Percentiles rank a stretch among this genome's conserved stretches.
phyloP scores from a whole-genome alignment of 2,113 vertebrate genomes.

The Planiliza haematocheilus region DNA sequence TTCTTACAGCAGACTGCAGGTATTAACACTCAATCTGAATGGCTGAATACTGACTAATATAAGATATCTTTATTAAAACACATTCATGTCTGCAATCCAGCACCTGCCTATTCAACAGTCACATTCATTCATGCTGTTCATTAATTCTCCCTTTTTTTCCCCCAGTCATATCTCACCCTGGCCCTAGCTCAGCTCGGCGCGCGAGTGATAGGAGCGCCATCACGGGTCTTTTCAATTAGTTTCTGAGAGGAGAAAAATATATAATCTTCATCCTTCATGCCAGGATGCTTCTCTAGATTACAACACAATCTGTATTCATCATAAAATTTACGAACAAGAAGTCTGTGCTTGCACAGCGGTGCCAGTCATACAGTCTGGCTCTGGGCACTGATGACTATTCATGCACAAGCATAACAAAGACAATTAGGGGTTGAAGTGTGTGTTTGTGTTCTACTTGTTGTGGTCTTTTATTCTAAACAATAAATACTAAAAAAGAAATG shows the following conservation, averaged over 20 bases:
- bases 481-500: slow-evolving; percentile 32
- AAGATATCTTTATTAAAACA: slow-evolving; percentile 76
- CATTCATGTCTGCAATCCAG: slow-evolving; percentile 58
- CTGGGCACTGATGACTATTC: slow-evolving; percentile 51
- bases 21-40: slow-evolving; percentile 69
- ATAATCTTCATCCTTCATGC: slow-evolving; percentile 80
- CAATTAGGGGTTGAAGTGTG: slow-evolving; percentile 53
- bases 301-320: slow-evolving; percentile 76
- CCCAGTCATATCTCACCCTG: slow-evolving; percentile 75
- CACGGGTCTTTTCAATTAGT: slow-evolving; percentile 77
- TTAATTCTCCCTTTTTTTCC: slow-evolving; percentile 65
- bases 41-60: slow-evolving; percentile 64
- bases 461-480: slow-evolving; percentile 49
- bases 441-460: slow-evolving; percentile 43
- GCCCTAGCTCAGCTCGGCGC: slow-evolving; percentile 74
- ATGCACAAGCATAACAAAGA: slow-evolving; percentile 63
- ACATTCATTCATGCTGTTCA: slow-evolving; percentile 75
- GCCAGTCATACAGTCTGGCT: slow-evolving; percentile 70
- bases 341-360: slow-evolving; percentile 58
- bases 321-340: slow-evolving; percentile 72
- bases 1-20: slow-evolving; percentile 41
- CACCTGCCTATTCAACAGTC: slow-evolving; percentile 72
- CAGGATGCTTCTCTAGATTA: slow-evolving; percentile 77
- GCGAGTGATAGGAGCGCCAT: slow-evolving; percentile 72
- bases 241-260: slow-evolving; percentile 72